Conservation (phyloP, 2,113 vertebrate species). For the Hypanus sabinus region DNA sequence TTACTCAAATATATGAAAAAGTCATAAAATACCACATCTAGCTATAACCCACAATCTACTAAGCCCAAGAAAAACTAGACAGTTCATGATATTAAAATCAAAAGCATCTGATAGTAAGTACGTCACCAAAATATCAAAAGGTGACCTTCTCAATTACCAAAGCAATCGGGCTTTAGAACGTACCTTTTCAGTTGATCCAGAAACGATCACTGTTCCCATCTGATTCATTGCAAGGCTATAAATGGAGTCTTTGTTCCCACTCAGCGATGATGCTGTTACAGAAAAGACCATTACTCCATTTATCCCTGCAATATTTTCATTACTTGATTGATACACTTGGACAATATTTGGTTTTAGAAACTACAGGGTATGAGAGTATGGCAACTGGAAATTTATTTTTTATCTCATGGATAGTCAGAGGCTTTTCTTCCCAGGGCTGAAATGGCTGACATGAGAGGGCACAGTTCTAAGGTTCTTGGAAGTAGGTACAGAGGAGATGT, state of each 20-base stretch:
- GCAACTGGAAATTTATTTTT: background rate
- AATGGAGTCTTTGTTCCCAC: slow-evolving; percentile 98
- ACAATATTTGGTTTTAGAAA: background rate
- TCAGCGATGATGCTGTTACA: slow-evolving; percentile 79
- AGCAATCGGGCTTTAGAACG: slow-evolving; percentile 32
- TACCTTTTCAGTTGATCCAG: slow-evolving; percentile 98
- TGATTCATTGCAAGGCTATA: slow-evolving; percentile 99
- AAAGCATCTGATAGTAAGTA: background rate
- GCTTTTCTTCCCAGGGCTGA: no score
- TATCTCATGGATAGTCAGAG: no score
- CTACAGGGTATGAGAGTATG: background rate
- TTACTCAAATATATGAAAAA: background rate
- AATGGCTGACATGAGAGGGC: no score
- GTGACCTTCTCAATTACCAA: background rate
- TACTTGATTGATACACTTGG: background rate
- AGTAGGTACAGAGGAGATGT: no score
- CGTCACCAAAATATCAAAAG: background rate
- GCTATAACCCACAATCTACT: background rate
- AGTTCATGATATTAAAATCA: background rate
- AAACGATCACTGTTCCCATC: slow-evolving; percentile 96
- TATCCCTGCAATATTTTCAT: background rate
- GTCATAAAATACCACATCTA: background rate
- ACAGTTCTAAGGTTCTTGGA: no score
- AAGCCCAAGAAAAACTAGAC: background rate
- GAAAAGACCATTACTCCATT: background rate